These are phyloP conservation scores for Mustela nigripes DNA, from an alignment of 2,113 vertebrate genomes.

Conservation along the genomic window DNA sequence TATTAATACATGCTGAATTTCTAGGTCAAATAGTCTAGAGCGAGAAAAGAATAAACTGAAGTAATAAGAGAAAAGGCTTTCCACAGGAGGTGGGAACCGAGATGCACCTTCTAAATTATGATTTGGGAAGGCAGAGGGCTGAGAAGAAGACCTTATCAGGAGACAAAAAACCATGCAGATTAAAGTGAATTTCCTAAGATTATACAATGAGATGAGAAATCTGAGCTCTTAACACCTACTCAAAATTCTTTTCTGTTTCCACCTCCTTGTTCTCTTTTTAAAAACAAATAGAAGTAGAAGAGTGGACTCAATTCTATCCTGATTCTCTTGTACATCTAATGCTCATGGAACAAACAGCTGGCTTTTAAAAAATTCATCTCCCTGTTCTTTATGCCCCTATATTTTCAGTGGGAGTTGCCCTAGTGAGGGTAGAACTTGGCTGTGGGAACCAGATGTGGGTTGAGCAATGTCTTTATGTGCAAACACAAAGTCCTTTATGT, in stretches of 20 bases:
- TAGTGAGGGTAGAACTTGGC: slow-evolving; percentile 70
- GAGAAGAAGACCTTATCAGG: neutral
- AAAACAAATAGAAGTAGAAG: slow-evolving; percentile 52
- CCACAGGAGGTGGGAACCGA: neutral
- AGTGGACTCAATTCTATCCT: slow-evolving; percentile 19
- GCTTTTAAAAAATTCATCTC: slow-evolving; percentile 73
- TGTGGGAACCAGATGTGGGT: slow-evolving; percentile 71
- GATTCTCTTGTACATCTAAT: slow-evolving; percentile 42
- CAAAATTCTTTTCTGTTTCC: slow-evolving; percentile 56
- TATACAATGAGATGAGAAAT: slow-evolving; percentile 39
- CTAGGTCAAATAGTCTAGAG: neutral
- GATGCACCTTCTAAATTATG: neutral
- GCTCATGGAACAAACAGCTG: slow-evolving; percentile 55
- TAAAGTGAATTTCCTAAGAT: slow-evolving; percentile 51
- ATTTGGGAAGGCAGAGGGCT: slow-evolving; percentile 32
- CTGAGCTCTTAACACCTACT: neutral
- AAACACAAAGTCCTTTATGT: slow-evolving; percentile 79
- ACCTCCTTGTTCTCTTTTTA: slow-evolving; percentile 44
- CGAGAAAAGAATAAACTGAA: slow-evolving; percentile 42
- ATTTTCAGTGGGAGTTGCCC: slow-evolving; percentile 72
- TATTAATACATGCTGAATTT: slow-evolving; percentile 5
- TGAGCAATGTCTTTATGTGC: slow-evolving; percentile 76
- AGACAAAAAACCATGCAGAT: neutral
- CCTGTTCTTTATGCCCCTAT: slow-evolving; percentile 59
- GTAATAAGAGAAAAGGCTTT: slow-evolving; percentile 8